Evolutionary conservation across 2,797 vertebrate species (phyloP).

Genomic region (Gymnodraco acuticeps): DNA sequence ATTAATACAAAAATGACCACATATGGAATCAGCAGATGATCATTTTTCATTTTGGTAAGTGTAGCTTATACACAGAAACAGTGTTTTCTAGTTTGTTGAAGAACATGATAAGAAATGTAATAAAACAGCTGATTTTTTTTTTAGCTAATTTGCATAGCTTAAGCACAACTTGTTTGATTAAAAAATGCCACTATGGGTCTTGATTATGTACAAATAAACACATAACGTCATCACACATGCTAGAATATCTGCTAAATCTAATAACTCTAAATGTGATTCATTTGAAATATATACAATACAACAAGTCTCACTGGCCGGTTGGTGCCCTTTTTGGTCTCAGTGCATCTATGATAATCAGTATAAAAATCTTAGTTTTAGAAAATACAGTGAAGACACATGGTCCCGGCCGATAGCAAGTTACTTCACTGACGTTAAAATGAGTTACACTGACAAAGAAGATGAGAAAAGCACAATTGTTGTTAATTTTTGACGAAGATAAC

Average conservation of each 20-base stretch:
- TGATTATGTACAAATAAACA: constrained; percentile 42
- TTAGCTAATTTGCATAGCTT: constrained; percentile 49
- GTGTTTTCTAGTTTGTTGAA: constrained; percentile 40
- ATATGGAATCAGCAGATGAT: constrained; percentile 37
- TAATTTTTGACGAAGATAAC: constrained; percentile 21
- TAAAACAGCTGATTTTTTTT: constrained; percentile 17
- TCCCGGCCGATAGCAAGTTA: constrained; percentile 16
- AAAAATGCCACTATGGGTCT: constrained; percentile 31
- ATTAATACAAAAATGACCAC: constrained; percentile 54
- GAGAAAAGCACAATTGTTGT: constrained; percentile 29
- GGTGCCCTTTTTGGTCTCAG: constrained; percentile 61
- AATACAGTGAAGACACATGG: constrained; percentile 11
- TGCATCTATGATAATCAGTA: constrained; percentile 42
- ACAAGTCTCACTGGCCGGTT: constrained; percentile 42
- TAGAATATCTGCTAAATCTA: constrained; percentile 22
- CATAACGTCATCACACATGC: neutral
- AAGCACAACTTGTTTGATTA: constrained; percentile 51
- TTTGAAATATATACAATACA: constrained; percentile 49
- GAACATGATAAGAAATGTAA: constrained; percentile 23
- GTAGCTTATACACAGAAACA: constrained; percentile 38
- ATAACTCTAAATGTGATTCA: constrained; percentile 27
- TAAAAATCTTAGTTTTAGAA: constrained; percentile 20
- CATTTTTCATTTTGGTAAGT: constrained; percentile 45
- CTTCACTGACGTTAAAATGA: constrained; percentile 19
- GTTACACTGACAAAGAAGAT: constrained; percentile 19